phyloP scores from a whole-genome alignment of 2,797 vertebrate genomes.

The Semaprochilodus insignis region DNA sequence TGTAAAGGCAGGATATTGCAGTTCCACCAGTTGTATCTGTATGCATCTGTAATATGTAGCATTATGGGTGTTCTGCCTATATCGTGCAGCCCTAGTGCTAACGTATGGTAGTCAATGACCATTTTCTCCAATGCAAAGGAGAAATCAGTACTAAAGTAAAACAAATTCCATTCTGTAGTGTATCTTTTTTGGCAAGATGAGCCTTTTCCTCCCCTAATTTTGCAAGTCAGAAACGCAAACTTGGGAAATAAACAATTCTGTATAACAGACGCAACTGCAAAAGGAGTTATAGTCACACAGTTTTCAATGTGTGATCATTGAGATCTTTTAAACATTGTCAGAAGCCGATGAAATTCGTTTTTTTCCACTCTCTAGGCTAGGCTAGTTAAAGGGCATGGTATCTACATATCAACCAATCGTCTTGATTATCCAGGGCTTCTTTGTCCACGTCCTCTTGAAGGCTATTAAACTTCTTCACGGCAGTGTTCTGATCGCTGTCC shows the following conservation, averaged over 20 bases:
- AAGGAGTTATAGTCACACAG: background rate
- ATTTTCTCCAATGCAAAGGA: background rate
- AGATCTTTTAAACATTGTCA: background rate
- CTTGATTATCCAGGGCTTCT: background rate
- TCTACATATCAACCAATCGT: constrained; percentile 2
- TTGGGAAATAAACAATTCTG: background rate
- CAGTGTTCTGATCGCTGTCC: constrained; percentile 9
- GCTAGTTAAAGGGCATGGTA: background rate
- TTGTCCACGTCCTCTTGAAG: background rate
- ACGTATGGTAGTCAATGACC: background rate
- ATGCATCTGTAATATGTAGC: too few species aligned
- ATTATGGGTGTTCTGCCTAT: background rate
- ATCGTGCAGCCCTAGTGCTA: background rate
- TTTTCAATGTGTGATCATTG: background rate
- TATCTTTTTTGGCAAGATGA: background rate
- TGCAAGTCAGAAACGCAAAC: background rate
- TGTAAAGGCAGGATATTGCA: too few species aligned
- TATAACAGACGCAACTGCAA: too few species aligned
- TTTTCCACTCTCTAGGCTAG: background rate
- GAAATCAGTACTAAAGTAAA: background rate
- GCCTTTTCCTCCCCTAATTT: background rate
- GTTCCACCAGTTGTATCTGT: too few species aligned
- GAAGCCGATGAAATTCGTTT: background rate
- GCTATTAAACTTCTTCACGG: background rate
- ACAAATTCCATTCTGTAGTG: background rate